These are phyloP conservation scores for Istiophorus platypterus DNA, from an alignment of 2,113 vertebrate genomes.

Conservation along the genomic window DNA sequence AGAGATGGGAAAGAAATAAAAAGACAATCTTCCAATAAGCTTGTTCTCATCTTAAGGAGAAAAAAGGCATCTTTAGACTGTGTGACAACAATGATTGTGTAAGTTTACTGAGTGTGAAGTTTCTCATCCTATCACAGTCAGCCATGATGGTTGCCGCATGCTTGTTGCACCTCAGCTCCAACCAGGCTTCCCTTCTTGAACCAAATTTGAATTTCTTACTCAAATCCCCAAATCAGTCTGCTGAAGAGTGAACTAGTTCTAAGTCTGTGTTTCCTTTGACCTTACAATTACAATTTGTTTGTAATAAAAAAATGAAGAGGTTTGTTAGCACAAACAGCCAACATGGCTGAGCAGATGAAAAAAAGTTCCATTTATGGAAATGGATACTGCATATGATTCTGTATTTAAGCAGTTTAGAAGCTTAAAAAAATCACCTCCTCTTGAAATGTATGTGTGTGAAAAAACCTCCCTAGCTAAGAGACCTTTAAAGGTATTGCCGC, in stretches of 20 bases:
- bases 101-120: background rate
- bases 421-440: background rate
- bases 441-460: slow-evolving; percentile 4
- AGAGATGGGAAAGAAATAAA: slow-evolving; percentile 1
- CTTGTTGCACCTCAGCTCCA: too few species aligned
- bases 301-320: background rate
- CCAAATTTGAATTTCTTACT: background rate
- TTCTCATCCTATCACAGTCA: background rate
- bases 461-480: background rate
- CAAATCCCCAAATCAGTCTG: background rate
- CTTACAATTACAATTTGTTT: background rate
- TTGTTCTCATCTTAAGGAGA: slow-evolving; percentile 13
- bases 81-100: background rate
- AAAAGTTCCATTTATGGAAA: too few species aligned
- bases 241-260: too few species aligned
- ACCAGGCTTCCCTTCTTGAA: background rate
- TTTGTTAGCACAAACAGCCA: too few species aligned
- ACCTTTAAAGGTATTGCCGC: background rate
- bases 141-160: too few species aligned
- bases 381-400: background rate
- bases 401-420: background rate
- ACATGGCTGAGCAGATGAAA: too few species aligned
- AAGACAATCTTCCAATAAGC: slow-evolving; percentile 9
- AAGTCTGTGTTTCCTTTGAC: background rate
- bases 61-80: background rate